Percentiles rank a stretch among this genome's conserved stretches.
Conservation (phyloP, 2,888 invertebrate genomes). For the Andrena trimmerana region DNA sequence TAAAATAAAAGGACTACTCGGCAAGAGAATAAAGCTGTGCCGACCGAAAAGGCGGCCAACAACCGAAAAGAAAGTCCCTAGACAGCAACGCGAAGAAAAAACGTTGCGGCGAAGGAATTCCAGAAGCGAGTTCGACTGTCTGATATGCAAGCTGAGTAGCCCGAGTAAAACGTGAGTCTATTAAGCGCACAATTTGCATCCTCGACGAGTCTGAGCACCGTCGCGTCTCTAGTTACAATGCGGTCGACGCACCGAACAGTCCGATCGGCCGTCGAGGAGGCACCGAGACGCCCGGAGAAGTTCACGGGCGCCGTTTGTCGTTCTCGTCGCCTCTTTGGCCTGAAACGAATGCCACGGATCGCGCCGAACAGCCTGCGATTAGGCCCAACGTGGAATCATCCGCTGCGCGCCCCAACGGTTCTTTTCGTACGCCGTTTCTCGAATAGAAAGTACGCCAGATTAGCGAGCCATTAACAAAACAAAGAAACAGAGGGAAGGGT, state of each 20-base stretch:
- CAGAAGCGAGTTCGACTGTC: slow-evolving; percentile 29
- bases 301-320: slow-evolving; percentile 32
- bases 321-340: slow-evolving; percentile 8
- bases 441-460: slow-evolving; percentile 37
- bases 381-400: slow-evolving; percentile 37
- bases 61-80: background rate
- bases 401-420: background rate
- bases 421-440: slow-evolving; percentile 19
- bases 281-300: slow-evolving; percentile 22
- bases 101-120: slow-evolving; percentile 26
- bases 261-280: slow-evolving; percentile 40
- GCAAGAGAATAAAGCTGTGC: background rate
- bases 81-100: background rate
- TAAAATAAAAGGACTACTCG: background rate
- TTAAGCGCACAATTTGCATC: slow-evolving; percentile 75
- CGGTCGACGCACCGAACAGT: slow-evolving; percentile 63
- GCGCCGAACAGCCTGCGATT: slow-evolving; percentile 40
- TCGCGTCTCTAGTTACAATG: slow-evolving; percentile 63
- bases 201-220: slow-evolving; percentile 64
- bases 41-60: background rate
- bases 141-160: slow-evolving; percentile 41
- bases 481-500: no score
- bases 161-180: slow-evolving; percentile 57
- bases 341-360: slow-evolving; percentile 33
- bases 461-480: no score